These are phyloP conservation scores for Dendrocincla tyrannina DNA, from an alignment of 2,797 vertebrate species.

Conservation along the genomic window DNA sequence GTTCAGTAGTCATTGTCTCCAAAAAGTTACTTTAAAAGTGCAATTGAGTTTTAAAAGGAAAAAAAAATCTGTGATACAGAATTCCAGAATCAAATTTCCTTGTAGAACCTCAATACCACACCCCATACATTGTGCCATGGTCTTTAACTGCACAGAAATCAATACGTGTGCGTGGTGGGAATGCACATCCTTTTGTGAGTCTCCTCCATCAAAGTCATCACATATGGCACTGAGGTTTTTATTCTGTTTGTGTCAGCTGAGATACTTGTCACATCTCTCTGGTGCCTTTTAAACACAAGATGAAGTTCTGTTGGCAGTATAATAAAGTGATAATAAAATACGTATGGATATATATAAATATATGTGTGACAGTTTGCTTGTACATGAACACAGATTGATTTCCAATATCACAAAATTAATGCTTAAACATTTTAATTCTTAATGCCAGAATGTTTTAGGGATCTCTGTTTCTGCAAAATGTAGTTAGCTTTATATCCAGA, in stretches of 20 bases:
- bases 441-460: neutral
- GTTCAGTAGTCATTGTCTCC: neutral
- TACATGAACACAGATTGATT: neutral
- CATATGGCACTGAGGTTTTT: neutral
- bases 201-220: neutral
- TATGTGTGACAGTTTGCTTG: neutral
- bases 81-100: neutral
- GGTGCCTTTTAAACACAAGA: neutral
- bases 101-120: neutral
- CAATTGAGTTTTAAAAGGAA: neutral
- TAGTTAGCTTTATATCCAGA: neutral
- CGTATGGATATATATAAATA: neutral
- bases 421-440: neutral
- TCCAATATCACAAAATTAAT: neutral
- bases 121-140: neutral
- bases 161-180: fast-evolving
- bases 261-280: neutral
- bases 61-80: neutral
- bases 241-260: neutral
- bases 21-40: neutral
- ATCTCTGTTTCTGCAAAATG: neutral
- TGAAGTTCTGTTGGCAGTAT: neutral
- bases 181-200: neutral
- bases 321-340: neutral
- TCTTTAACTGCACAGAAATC: neutral